phyloP scores from a whole-genome alignment of 2,888 invertebrate species.

The Dasysyrphus albostriatus region DNA sequence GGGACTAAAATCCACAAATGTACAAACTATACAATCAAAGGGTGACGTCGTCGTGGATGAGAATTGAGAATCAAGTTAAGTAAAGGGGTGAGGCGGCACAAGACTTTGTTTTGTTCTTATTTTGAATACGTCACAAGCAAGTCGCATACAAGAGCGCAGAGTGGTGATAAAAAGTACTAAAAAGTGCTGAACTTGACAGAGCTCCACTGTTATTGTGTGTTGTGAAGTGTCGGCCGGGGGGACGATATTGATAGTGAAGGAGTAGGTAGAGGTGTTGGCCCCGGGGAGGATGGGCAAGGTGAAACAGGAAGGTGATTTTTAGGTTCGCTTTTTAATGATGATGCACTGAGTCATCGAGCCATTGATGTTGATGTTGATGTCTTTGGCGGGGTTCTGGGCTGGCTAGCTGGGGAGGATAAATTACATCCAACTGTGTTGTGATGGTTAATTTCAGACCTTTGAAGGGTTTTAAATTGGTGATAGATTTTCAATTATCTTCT shows the following conservation, averaged over 20 bases:
- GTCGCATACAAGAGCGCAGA: slow-evolving; percentile 48
- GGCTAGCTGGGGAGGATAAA: neutral
- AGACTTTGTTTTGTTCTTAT: slow-evolving; percentile 17
- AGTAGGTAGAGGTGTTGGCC: neutral
- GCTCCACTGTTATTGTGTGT: neutral
- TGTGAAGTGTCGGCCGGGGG: neutral
- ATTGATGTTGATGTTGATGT: neutral
- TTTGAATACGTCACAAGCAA: slow-evolving; percentile 57
- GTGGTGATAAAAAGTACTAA: slow-evolving; percentile 31
- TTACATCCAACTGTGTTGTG: slow-evolving; percentile 36
- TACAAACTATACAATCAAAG: slow-evolving; percentile 41
- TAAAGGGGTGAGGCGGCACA: slow-evolving; percentile 7
- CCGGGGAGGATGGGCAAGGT: neutral
- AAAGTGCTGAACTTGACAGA: slow-evolving; percentile 68
- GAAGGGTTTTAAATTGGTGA: slow-evolving; percentile 33
- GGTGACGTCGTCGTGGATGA: slow-evolving; percentile 49
- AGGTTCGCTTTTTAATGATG: slow-evolving; percentile 28
- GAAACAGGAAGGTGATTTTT: slow-evolving; percentile 23
- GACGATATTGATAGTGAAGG: neutral
- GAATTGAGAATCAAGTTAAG: slow-evolving; percentile 15
- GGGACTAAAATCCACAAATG: slow-evolving; percentile 7
- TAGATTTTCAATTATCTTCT: slow-evolving; percentile 43
- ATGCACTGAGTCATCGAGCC: slow-evolving; percentile 51
- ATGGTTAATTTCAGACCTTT: slow-evolving; percentile 49
- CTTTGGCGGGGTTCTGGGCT: neutral